phyloP scores from a whole-genome alignment of 2,888 invertebrate genomes.

The Melanchra persicariae region DNA sequence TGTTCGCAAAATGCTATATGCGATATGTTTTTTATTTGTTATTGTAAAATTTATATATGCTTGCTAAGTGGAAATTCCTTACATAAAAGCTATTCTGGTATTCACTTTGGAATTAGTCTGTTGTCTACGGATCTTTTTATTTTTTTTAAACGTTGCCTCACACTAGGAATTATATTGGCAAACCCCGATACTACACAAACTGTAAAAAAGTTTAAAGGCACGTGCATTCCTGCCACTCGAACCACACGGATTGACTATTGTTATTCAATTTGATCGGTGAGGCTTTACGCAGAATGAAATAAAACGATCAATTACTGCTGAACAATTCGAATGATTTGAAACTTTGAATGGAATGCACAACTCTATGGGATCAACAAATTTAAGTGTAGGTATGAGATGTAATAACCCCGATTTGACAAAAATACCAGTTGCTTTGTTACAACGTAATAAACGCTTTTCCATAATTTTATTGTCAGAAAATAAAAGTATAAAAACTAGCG shows the following conservation, averaged over 20 bases:
- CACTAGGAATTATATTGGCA: neutral
- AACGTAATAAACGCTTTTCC: too few species aligned
- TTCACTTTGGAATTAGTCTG: neutral
- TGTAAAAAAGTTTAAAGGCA: neutral
- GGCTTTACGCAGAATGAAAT: conserved; percentile 17
- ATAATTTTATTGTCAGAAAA: too few species aligned
- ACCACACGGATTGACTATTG: neutral
- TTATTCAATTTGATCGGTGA: neutral
- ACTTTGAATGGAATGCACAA: neutral
- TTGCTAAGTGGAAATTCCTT: neutral
- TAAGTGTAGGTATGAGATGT: too few species aligned
- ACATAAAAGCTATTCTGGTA: neutral
- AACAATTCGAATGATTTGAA: neutral
- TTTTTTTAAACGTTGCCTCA: too few species aligned
- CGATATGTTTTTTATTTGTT: conserved; percentile 35
- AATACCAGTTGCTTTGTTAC: too few species aligned
- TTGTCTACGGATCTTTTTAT: too few species aligned
- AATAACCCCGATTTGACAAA: too few species aligned
- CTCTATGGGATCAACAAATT: too few species aligned
- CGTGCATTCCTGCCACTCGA: neutral
- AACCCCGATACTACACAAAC: neutral
- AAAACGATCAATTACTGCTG: neutral
- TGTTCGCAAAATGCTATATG: conserved; percentile 41
- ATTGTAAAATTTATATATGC: neutral
- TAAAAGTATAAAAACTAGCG: too few species aligned